Evolutionary conservation across 2,888 invertebrate genomes (phyloP), one percentile per base, ranked within the genome.

Genomic region (Mamestra brassicae): DNA sequence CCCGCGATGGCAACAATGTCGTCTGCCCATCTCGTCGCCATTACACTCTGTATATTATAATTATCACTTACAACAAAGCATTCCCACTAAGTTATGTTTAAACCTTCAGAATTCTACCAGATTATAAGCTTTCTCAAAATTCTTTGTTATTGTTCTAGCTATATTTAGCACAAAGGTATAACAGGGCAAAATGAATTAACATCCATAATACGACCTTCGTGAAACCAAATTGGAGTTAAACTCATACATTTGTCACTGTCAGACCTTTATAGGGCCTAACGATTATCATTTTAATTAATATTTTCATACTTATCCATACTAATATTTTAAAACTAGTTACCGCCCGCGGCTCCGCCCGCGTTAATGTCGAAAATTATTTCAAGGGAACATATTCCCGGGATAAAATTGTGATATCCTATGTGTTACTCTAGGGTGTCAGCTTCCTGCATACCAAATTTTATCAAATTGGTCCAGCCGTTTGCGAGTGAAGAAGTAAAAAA

Each of bases 171-270:
- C 38, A 61, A 80, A 60, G 36, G 58, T 38, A 4, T 38, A 58
- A 52, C 10, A 42, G 10, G 17, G 7, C 13, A 6, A 71, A 78
- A 52, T 4, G 45, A 71, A 61, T 71, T 54, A 60, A 47, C n/a
- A 11, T 8, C 26, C 26, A 6, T 60, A 71, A 17, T 45, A 17
- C 26, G 8, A 71, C 52, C 80, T 75, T 54, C 8, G n/a, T n/a
- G 38, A 47, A 71, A n/a, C 38, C 15, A 15, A 61, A 60, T 6
- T 45, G 47, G 11, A 57, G 47, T 38, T 72, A n/a, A 72, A 34
- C n/a, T 60, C 26, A 8, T 15, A 38, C 80, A 61, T 80, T 80
- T 72, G n/a, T 75, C 60, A 47, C 47, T 75, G 60, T 80, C 80
- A 71, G 45, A 47, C 60, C 75, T 71, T n/a, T 47, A 15, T 1